These are phyloP conservation scores for Alviniconcha strummeri DNA, from an alignment of 2,888 invertebrate genomes.

Conservation along the genomic window DNA sequence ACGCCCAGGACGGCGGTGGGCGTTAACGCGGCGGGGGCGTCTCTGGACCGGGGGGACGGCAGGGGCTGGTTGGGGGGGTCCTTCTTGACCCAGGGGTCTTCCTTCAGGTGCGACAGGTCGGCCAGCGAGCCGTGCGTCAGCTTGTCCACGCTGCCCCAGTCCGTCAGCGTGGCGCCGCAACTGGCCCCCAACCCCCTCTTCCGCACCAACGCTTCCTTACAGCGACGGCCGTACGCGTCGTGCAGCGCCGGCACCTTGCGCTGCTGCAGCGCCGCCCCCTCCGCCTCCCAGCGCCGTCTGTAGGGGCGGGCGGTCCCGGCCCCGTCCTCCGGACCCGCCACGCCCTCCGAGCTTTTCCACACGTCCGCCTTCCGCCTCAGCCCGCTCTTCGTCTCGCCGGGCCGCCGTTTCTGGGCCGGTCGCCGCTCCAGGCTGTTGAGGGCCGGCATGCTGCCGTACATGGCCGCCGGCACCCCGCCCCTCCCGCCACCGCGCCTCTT, in stretches of 20 bases:
- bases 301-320: neutral
- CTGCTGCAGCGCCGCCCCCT: conserved; percentile 24
- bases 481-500: neutral
- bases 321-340: neutral
- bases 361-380: neutral
- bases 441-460: conserved; percentile 58
- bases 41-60: neutral
- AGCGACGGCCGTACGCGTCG: conserved; percentile 42
- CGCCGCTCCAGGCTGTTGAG: conserved; percentile 20
- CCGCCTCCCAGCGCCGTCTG: conserved; percentile 31
- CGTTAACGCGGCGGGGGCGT: neutral
- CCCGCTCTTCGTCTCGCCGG: neutral
- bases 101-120: conserved; percentile 51
- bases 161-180: conserved; percentile 48
- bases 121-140: conserved; percentile 51
- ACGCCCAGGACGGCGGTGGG: neutral
- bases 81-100: conserved; percentile 57
- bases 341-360: conserved; percentile 25
- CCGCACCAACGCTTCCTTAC: conserved; percentile 31
- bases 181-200: conserved; percentile 32
- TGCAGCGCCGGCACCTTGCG: conserved; percentile 54
- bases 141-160: conserved; percentile 50
- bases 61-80: neutral
- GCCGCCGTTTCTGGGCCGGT: conserved; percentile 18
- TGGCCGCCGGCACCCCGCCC: conserved; percentile 31